Conservation (phyloP, 2,888 invertebrate species). For the Notocelia uddmanniana region DNA sequence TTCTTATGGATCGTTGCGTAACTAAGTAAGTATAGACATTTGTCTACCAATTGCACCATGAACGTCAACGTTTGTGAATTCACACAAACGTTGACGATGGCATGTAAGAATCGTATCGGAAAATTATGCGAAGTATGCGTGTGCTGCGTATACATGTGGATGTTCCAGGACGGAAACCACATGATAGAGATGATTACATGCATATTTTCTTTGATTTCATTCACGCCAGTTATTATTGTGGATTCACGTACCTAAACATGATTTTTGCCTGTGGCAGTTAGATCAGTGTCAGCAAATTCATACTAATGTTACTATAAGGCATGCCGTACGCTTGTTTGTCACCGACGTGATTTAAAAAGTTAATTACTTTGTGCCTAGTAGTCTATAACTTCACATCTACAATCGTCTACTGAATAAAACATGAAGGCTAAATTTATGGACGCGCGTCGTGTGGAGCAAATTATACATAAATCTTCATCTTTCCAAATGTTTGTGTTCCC, state of each 20-base stretch:
- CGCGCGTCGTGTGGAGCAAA: not conserved
- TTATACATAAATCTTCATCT: not conserved
- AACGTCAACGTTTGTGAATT: too few species aligned
- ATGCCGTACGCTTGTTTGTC: too few species aligned
- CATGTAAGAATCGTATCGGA: not conserved
- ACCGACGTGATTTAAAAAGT: too few species aligned
- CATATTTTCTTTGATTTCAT: too few species aligned
- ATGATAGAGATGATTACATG: too few species aligned
- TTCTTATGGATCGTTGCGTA: constrained; percentile 48
- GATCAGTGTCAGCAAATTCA: not conserved
- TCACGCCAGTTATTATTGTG: too few species aligned
- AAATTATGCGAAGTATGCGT: not conserved
- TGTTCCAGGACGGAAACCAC: too few species aligned
- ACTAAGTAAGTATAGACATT: not conserved
- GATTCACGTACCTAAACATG: not conserved
- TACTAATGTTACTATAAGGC: not conserved
- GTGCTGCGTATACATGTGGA: too few species aligned
- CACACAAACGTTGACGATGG: too few species aligned
- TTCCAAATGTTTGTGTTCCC: not conserved
- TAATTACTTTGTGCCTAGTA: not conserved
- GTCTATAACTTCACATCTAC: not conserved
- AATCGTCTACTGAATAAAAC: not conserved
- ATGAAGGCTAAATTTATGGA: not conserved
- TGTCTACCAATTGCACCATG: too few species aligned
- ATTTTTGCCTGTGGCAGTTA: not conserved